These are phyloP conservation scores for Epinephelus malabaricus DNA, from an alignment of 2,797 vertebrate genomes.

Conservation along the genomic window DNA sequence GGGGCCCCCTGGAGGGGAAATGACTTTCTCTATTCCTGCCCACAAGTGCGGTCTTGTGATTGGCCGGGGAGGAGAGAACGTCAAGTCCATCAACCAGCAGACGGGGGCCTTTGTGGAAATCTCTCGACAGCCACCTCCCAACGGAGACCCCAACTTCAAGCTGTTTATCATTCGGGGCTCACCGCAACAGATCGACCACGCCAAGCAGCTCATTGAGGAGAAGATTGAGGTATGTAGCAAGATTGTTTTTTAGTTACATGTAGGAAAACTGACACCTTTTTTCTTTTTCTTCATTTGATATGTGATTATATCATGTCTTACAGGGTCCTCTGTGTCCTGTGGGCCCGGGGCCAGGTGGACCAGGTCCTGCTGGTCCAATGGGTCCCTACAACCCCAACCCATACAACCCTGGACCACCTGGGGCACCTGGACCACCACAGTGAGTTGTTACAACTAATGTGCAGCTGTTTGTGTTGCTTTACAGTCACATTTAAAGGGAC, in stretches of 20 bases:
- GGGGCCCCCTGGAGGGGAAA: constrained; percentile 91
- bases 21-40: constrained; percentile 93
- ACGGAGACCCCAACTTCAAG: constrained; percentile 94
- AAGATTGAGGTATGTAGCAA: constrained; percentile 89
- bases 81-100: constrained; percentile 95
- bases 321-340: constrained; percentile 92
- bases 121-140: constrained; percentile 91
- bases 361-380: constrained; percentile 87
- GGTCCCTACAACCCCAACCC: constrained; percentile 93
- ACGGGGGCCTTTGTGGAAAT: constrained; percentile 94
- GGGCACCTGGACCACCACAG: constrained; percentile 88
- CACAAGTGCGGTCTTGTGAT: constrained; percentile 94
- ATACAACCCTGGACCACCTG: constrained; percentile 91
- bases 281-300: not conserved
- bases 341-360: constrained; percentile 85
- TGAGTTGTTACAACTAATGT: constrained; percentile 75
- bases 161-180: constrained; percentile 92
- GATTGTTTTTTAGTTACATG: not conserved
- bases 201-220: constrained; percentile 95
- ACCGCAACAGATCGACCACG: constrained; percentile 93
- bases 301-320: not conserved
- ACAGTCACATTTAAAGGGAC: not conserved
- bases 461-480: not conserved
- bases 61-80: constrained; percentile 91
- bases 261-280: not conserved